phyloP scores from a whole-genome alignment of 2,113 vertebrate genomes.

The Bostrychus sinensis region DNA sequence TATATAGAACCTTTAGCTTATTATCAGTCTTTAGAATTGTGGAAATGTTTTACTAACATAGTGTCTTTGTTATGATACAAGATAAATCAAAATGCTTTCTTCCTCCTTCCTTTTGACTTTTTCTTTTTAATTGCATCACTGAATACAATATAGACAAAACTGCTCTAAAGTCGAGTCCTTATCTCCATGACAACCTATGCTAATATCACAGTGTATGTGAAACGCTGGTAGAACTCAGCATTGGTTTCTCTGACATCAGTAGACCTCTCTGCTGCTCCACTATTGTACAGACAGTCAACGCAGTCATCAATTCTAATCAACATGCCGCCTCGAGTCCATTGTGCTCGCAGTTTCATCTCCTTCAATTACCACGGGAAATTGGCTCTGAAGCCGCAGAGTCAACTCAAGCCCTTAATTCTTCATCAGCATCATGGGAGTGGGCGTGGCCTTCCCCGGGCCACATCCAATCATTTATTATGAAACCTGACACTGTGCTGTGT shows the following conservation, averaged over 20 bases:
- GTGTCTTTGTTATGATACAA: no score
- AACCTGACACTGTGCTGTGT: constrained; percentile 15
- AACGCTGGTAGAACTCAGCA: background rate
- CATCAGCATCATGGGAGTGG: constrained; percentile 54
- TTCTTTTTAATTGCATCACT: no score
- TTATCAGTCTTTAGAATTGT: no score
- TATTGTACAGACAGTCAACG: constrained; percentile 35
- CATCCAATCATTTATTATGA: constrained; percentile 50
- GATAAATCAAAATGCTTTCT: no score
- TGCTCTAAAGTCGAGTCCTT: no score
- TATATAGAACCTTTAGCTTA: no score
- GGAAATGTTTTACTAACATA: no score
- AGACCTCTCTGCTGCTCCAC: background rate
- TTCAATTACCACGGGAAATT: constrained; percentile 65
- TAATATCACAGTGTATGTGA: no score
- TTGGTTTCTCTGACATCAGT: background rate
- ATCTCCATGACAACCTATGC: no score
- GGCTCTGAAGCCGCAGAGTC: constrained; percentile 56
- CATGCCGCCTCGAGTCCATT: constrained; percentile 50
- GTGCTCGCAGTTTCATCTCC: constrained; percentile 64
- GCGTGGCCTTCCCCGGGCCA: constrained; percentile 16
- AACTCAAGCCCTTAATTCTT: constrained; percentile 54
- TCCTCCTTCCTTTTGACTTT: no score
- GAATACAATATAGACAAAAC: no score
- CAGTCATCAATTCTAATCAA: constrained; percentile 68